A percentile compares a stretch with the other conserved stretches of the same genome.
Evolutionary conservation across 2,888 invertebrate species (phyloP).

Genomic region (Dexiosoma caninum): DNA sequence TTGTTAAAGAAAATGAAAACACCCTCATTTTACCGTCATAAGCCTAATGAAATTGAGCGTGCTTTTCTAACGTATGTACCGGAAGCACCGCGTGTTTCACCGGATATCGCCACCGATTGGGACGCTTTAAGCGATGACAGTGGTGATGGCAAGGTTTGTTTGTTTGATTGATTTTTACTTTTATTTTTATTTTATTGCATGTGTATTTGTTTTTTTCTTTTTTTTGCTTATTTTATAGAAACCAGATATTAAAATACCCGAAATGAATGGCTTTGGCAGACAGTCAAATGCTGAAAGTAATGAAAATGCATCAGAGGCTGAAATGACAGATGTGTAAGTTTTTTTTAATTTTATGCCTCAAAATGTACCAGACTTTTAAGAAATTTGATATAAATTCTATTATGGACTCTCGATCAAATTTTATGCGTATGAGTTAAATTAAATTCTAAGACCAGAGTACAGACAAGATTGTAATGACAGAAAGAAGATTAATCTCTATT

Average conservation of each 20-base stretch:
- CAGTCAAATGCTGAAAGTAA: constrained; percentile 71
- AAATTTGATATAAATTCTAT: too few species aligned
- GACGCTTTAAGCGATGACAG: constrained; percentile 79
- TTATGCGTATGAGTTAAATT: too few species aligned
- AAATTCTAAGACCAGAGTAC: too few species aligned
- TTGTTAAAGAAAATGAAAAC: constrained; percentile 86
- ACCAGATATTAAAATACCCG: constrained; percentile 68
- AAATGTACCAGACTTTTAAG: too few species aligned
- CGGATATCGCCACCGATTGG: constrained; percentile 82
- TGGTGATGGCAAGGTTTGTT: constrained; percentile 67
- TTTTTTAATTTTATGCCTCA: too few species aligned
- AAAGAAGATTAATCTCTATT: too few species aligned
- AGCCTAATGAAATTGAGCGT: constrained; percentile 87
- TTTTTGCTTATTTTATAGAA: constrained; percentile 66
- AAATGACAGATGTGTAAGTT: constrained; percentile 74
- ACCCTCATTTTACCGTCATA: constrained; percentile 87
- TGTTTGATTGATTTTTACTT: background rate
- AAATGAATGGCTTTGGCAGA: constrained; percentile 71
- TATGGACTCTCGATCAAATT: too few species aligned
- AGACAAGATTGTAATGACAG: too few species aligned
- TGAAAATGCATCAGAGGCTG: constrained; percentile 76
- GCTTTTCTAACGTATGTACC: constrained; percentile 84
- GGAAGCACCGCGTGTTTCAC: constrained; percentile 88
- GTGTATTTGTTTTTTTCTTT: background rate
- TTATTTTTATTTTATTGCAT: background rate